phyloP scores from a whole-genome alignment of 2,888 invertebrate genomes.

The Lacanobia oleracea region DNA sequence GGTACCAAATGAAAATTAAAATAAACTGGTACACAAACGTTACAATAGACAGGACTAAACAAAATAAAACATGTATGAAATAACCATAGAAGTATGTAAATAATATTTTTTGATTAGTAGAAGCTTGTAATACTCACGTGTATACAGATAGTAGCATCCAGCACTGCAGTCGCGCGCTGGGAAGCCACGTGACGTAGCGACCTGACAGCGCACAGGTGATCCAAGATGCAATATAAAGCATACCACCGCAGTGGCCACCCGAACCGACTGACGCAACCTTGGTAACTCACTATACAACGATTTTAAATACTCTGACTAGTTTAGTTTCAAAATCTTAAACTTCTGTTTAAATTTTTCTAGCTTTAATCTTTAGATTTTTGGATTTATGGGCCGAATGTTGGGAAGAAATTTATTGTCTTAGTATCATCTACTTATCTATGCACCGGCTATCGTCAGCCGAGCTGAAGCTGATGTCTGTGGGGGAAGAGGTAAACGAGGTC shows the following conservation, averaged over 20 bases:
- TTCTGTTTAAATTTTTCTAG: slow-evolving; percentile 3
- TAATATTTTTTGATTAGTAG: slow-evolving; percentile 49
- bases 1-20: neutral
- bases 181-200: slow-evolving; percentile 91
- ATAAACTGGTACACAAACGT: neutral
- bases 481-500: slow-evolving; percentile 79
- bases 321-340: slow-evolving; percentile 63
- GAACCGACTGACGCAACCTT: slow-evolving; percentile 74
- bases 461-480: slow-evolving; percentile 81
- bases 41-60: slow-evolving; percentile 15
- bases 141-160: slow-evolving; percentile 93
- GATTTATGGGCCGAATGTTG: slow-evolving; percentile 72
- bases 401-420: slow-evolving; percentile 63
- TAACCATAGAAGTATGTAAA: slow-evolving; percentile 18
- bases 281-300: slow-evolving; percentile 84
- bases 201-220: slow-evolving; percentile 91
- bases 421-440: slow-evolving; percentile 87
- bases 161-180: slow-evolving; percentile 91
- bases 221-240: slow-evolving; percentile 90
- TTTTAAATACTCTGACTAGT: slow-evolving; percentile 84
- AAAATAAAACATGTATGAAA: slow-evolving; percentile 18
- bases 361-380: slow-evolving; percentile 63
- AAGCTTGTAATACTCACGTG: slow-evolving; percentile 89
- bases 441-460: slow-evolving; percentile 89
- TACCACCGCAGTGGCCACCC: slow-evolving; percentile 88